Percentiles rank a stretch among this genome's conserved stretches.
phyloP scores from a whole-genome alignment of 2,797 vertebrate species.

The Phoebastria nigripes region DNA sequence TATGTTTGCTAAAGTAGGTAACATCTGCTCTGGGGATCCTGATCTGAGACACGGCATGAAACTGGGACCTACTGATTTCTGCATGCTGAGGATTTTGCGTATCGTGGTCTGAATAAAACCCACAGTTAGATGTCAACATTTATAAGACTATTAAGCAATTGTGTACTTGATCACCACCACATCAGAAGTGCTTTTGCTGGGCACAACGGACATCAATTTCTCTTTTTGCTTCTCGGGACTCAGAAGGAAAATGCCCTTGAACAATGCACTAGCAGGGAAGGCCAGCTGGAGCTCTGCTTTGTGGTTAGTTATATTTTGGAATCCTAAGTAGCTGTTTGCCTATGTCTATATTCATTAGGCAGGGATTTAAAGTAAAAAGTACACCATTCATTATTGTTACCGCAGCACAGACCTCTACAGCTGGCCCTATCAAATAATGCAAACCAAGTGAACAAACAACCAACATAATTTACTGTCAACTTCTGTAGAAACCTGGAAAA shows the following conservation, averaged over 20 bases:
- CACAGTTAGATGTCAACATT: not conserved
- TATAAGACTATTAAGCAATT: not conserved
- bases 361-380: conserved; percentile 53
- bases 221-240: not conserved
- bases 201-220: not conserved
- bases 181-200: not conserved
- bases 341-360: conserved; percentile 62
- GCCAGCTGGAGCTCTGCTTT: conserved; percentile 40
- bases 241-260: conserved; percentile 24
- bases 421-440: conserved; percentile 43
- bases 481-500: conserved; percentile 30
- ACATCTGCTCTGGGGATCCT: not conserved
- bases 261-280: not conserved
- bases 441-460: conserved; percentile 44
- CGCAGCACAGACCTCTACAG: not conserved
- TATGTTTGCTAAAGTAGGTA: not conserved
- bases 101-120: not conserved
- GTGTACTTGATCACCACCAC: not conserved
- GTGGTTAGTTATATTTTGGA: conserved; percentile 52
- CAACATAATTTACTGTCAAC: conserved; percentile 47
- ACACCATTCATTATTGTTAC: conserved; percentile 41
- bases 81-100: not conserved
- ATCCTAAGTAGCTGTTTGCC: conserved; percentile 43
- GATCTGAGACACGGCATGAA: not conserved
- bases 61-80: not conserved